phyloP scores from a whole-genome alignment of 2,888 invertebrate genomes.

The Meteorus colon region DNA sequence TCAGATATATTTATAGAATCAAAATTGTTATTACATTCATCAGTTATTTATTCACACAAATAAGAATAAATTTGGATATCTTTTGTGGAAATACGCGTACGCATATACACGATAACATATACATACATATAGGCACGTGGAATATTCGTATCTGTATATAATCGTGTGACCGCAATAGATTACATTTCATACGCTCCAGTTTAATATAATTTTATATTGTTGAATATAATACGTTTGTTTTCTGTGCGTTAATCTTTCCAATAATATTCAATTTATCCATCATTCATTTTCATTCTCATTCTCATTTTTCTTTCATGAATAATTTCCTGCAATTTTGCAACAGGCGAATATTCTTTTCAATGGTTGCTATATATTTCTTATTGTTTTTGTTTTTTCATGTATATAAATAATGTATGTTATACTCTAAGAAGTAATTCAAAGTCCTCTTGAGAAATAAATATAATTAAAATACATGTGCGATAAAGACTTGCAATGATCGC shows the following conservation, averaged over 20 bases:
- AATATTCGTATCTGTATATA: slow-evolving; percentile 44
- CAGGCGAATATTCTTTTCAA: slow-evolving; percentile 14
- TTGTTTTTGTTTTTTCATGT: slow-evolving; percentile 5
- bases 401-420: slow-evolving; percentile 20
- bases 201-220: slow-evolving; percentile 60
- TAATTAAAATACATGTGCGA: slow-evolving; percentile 38
- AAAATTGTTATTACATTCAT: background rate
- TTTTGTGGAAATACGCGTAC: slow-evolving; percentile 40
- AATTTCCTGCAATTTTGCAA: slow-evolving; percentile 20
- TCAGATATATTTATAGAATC: background rate
- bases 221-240: slow-evolving; percentile 57
- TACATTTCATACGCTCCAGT: slow-evolving; percentile 53
- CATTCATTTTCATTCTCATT: slow-evolving; percentile 14
- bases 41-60: slow-evolving; percentile 49
- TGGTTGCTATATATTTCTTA: background rate
- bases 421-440: slow-evolving; percentile 34
- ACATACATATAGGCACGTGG: slow-evolving; percentile 32
- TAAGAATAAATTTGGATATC: slow-evolving; percentile 47
- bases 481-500: slow-evolving; percentile 40
- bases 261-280: slow-evolving; percentile 29
- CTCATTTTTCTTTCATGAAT: slow-evolving; percentile 43
- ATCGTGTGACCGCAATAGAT: slow-evolving; percentile 45
- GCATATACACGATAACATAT: slow-evolving; percentile 33
- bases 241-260: slow-evolving; percentile 4
- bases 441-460: slow-evolving; percentile 46